A percentile compares a stretch with the other conserved stretches of the same genome.
Evolutionary conservation across 2,797 vertebrate genomes (phyloP).

Genomic region (Chaetophractus vellerosus): DNA sequence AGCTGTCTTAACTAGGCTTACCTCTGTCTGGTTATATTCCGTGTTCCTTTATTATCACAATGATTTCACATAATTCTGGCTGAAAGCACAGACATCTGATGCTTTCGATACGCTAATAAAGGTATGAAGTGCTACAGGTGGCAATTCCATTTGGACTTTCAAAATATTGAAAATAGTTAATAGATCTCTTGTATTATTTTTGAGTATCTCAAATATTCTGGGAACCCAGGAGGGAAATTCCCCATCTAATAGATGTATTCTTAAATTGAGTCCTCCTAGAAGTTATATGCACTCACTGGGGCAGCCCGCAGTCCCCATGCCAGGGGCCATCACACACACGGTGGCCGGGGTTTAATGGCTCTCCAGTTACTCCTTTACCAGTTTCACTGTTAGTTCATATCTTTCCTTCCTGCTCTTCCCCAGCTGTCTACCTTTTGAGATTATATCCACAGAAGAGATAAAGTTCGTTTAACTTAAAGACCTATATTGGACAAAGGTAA

Average conservation of each 20-base stretch:
- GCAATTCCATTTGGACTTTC: not conserved
- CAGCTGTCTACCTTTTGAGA: not conserved
- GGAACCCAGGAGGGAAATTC: not conserved
- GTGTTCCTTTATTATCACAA: accelerated
- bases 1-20: not conserved
- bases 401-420: not conserved
- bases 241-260: not conserved
- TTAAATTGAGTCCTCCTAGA: too few species aligned
- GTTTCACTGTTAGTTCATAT: accelerated
- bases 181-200: not conserved
- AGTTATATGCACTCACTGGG: not conserved
- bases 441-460: not conserved
- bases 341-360: accelerated
- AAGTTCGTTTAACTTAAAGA: not conserved
- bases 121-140: not conserved
- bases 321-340: accelerated
- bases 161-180: not conserved
- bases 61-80: not conserved
- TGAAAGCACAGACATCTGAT: too few species aligned
- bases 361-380: too few species aligned
- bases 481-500: not conserved
- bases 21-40: not conserved
- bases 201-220: not conserved
- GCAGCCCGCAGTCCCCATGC: too few species aligned
- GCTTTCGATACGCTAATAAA: not conserved